A percentile compares a stretch with the other conserved stretches of the same genome.
phyloP scores from a whole-genome alignment of 2,113 vertebrate genomes.

The Alethe diademata region DNA sequence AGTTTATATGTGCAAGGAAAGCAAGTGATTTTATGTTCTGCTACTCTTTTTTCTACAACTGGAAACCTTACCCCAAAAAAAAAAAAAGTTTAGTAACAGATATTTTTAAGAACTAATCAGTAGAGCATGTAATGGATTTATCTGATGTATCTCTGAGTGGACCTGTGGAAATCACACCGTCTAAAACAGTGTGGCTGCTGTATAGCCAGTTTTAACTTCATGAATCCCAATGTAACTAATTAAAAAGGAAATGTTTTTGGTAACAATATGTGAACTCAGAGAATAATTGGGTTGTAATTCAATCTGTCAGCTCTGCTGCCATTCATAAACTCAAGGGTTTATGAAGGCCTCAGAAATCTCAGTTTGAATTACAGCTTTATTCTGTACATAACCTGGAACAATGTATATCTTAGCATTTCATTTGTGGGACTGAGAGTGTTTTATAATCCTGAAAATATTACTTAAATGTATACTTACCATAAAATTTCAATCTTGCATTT shows the following conservation, averaged over 20 bases:
- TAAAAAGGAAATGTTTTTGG: conserved; percentile 33
- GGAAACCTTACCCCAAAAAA: neutral
- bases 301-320: conserved; percentile 11
- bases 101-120: neutral
- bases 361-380: conserved; percentile 33
- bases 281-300: conserved; percentile 48
- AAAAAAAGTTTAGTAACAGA: neutral
- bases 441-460: conserved; percentile 17
- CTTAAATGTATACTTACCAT: neutral
- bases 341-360: conserved; percentile 22
- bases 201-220: neutral
- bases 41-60: neutral
- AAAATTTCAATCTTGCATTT: neutral
- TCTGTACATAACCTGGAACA: neutral
- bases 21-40: neutral
- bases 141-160: neutral
- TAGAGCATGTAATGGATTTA: neutral
- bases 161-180: neutral
- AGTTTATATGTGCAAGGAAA: neutral
- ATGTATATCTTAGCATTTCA: neutral
- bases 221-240: conserved; percentile 32
- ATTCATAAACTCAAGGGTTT: conserved; percentile 37
- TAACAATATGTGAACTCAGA: neutral
- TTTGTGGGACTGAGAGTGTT: neutral
- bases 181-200: neutral